Percentiles rank a stretch among this genome's conserved stretches.
phyloP scores from a whole-genome alignment of 2,113 vertebrate genomes.

The Antigone vipio region DNA sequence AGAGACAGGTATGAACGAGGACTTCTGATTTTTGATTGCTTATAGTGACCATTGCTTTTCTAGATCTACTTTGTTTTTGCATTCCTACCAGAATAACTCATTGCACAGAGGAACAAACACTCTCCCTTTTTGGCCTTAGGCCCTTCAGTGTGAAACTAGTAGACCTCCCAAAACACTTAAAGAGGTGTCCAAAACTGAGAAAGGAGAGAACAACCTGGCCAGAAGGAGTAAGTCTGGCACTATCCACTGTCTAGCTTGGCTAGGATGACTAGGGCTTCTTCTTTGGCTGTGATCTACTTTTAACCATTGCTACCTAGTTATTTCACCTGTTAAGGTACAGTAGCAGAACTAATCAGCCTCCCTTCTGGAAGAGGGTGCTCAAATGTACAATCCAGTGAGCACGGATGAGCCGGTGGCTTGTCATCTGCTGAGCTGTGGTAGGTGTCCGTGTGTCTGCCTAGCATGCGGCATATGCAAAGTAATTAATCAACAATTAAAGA shows the following conservation, averaged over 20 bases:
- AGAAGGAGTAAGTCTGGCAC: not conserved
- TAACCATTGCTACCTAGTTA: not conserved
- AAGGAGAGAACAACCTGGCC: not conserved
- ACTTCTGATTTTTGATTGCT: not conserved
- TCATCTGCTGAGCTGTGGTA: not conserved
- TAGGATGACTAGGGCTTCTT: not conserved
- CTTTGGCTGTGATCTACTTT: not conserved
- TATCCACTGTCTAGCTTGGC: not conserved
- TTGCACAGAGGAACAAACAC: not conserved
- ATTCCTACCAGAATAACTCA: not conserved
- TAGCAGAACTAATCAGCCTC: not conserved
- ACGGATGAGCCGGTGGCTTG: not conserved
- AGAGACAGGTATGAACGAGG: not conserved
- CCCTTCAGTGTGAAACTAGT: not conserved
- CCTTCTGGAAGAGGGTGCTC: not conserved
- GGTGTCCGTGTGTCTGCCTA: not conserved
- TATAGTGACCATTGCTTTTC: not conserved
- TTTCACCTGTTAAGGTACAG: not conserved
- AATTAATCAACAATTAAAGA: not conserved
- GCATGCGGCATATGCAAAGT: rapidly evolving
- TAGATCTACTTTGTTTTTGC: not conserved
- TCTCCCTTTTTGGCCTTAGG: not conserved
- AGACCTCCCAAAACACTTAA: not conserved
- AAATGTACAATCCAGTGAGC: not conserved
- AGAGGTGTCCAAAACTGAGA: not conserved